Evolutionary conservation across 1,140 invertebrate species (phyloP), one percentile per base, ranked within the genome.

Genomic region (Bradysia coprophila): DNA sequence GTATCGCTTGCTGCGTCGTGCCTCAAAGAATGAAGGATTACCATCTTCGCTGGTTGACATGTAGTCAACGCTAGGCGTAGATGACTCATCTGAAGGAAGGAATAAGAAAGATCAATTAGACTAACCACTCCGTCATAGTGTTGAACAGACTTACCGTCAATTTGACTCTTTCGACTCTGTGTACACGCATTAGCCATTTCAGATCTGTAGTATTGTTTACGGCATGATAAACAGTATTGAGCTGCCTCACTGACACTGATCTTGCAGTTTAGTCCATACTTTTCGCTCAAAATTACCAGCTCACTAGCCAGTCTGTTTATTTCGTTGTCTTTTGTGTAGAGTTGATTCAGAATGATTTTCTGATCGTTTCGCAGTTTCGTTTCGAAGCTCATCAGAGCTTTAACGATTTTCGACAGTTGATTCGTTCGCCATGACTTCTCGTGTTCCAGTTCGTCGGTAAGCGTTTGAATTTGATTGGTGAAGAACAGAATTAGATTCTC

Each of bases 281-380:
- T 52, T 20, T 54, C 55, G 37, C 54, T 49, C n/a, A 60, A 41
- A 2, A 51, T 47, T 39, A 48, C 48, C 44, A 57, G 56, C 21
- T 53, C 50, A 3, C 51, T 47, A 24, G 53, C 28, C 20, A 59
- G 47, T 4, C 56, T 51, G 38, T 66, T 65, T 16, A 81, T 78
- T 21, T 77, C 65, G 19, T 62, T 65, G 52, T 79, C 76, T 48
- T 75, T 75, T 44, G 77, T 73, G 31, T 64, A 62, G 2, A 81
- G 56, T 41, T 74, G 62, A 44, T 70, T 68, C 28, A 69, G 69
- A 21, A 79, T 77, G 16, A 64, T 65, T 50, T 75, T 76, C 54
- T 80, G 77, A 52, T 81, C 77, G 42, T 69, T 69, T 42, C 71
- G 68, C 2, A 80, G 51, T 22, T 74, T 63, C 0, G 74, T 67